These are phyloP conservation scores for Odontesthes bonariensis DNA, from an alignment of 2,113 vertebrate species.

Conservation along the genomic window DNA sequence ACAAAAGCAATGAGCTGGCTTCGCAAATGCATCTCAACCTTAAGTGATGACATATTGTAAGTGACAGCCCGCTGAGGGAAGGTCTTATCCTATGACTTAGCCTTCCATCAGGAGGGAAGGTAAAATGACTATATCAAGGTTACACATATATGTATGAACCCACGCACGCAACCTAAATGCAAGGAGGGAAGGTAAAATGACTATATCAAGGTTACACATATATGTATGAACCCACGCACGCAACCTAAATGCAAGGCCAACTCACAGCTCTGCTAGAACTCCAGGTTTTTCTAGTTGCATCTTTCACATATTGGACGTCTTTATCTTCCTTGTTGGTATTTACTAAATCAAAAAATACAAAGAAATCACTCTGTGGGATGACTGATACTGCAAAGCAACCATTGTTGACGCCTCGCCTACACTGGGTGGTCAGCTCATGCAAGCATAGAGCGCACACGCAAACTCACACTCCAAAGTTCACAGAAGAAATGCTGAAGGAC, in stretches of 20 bases:
- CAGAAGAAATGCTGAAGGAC: too few species aligned
- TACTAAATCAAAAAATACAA: neutral
- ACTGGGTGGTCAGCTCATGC: too few species aligned
- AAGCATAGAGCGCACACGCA: too few species aligned
- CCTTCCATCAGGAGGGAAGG: constrained; percentile 12
- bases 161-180: constrained; percentile 1
- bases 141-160: constrained; percentile 3
- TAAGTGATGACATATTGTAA: constrained; percentile 63
- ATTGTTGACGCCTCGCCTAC: neutral
- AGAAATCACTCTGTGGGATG: neutral
- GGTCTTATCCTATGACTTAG: constrained; percentile 44
- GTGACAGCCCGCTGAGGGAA: constrained; percentile 37
- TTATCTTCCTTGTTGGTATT: neutral
- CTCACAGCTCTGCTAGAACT: neutral
- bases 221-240: neutral
- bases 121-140: constrained; percentile 37
- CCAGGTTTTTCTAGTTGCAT: constrained; percentile 3
- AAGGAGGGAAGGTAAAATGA: constrained; percentile 28
- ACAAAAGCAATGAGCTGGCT: constrained; percentile 66
- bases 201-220: constrained; percentile 26
- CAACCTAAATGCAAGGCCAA: neutral
- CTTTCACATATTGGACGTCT: neutral
- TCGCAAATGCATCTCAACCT: constrained; percentile 61
- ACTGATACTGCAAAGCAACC: neutral
- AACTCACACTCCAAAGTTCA: too few species aligned